Base-by-base conservation (phyloP, 2,888 invertebrate genomes). In the Hirtodrosophila duncani region DNA sequence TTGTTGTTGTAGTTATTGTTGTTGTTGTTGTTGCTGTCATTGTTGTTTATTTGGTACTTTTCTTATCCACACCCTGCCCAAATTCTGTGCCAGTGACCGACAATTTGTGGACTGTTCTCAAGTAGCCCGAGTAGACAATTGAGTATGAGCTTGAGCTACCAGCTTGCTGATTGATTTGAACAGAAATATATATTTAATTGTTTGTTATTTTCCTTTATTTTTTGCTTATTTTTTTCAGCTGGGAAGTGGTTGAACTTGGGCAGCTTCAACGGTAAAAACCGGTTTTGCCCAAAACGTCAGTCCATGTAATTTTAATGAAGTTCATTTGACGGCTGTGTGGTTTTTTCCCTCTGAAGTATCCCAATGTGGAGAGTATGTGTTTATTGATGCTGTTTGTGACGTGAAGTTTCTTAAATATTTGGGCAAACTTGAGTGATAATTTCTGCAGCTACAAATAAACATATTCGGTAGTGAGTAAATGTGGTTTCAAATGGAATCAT, bases 21-120 rank as follows among this genome's bases (percentile, higher is more conserved):
- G 11, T 18, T 58, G 48, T 65, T 56, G 53, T 53, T 50, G 33
- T 42, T 44, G 44, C 10, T 13, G 9, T 33, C 13, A 18, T 9
- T 11, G 13, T 26, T 27, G 31, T 48, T 26, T 44, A 36, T 16
- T 30, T 8, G 26, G 36, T 33, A 29, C 26, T 49, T 56, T 56
- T 49, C 41, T 50, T 45, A 57, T 48, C 45, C 53, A 61, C 68
- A 66, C 74, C 70, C 66, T 66, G 49, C 57, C 63, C 45, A 66
- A 50, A 62, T 63, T 63, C 63, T 78, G 78, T 75, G 78, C 75
- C 69, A 75, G 63, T 75, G 75, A 77, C 75, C 75, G 78, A 78
- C 60, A 72, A 57, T 43, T 58, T 58, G 63, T 26, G 57, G 55
- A 57, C 46, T 38, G 38, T 27, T 37, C 27, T 45, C 60, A 59